phyloP scores from a whole-genome alignment of 2,113 vertebrate genomes.

The Embiotoca jacksoni region DNA sequence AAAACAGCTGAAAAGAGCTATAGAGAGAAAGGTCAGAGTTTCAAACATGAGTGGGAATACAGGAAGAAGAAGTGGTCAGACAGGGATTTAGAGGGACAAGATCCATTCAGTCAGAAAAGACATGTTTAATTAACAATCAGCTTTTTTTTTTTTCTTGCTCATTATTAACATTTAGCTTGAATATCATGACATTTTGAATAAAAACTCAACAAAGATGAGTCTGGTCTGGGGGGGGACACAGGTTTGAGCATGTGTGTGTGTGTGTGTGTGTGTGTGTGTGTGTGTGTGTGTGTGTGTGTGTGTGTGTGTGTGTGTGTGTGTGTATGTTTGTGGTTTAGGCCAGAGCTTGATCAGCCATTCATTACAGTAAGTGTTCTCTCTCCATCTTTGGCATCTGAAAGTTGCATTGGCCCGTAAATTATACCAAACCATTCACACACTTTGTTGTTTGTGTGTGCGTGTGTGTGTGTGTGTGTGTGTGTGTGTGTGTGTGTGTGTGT shows the following conservation, averaged over 20 bases:
- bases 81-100: not conserved
- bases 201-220: constrained; percentile 32
- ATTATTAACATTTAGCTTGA: constrained; percentile 40
- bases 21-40: constrained; percentile 28
- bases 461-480: no score
- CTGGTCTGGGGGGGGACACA: not conserved
- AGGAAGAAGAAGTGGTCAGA: constrained; percentile 20
- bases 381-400: constrained; percentile 13
- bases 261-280: constrained; percentile 12
- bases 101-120: constrained; percentile 11
- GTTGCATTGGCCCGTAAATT: constrained; percentile 25
- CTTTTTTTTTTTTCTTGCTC: constrained; percentile 13
- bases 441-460: not conserved
- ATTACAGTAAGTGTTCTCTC: constrained; percentile 20
- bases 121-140: constrained; percentile 19
- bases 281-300: not conserved
- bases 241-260: constrained; percentile 15
- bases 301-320: not conserved
- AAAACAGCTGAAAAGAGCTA: constrained; percentile 38
- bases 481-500: no score
- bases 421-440: constrained; percentile 19
- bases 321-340: not conserved
- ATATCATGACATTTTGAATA: constrained; percentile 55
- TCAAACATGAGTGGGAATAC: constrained; percentile 11
- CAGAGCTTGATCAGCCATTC: constrained; percentile 26